A percentile compares a stretch with the other conserved stretches of the same genome.
These are phyloP conservation scores for Corydoras maculifer DNA, from an alignment of 2,113 vertebrate species.

Conservation along the genomic window DNA sequence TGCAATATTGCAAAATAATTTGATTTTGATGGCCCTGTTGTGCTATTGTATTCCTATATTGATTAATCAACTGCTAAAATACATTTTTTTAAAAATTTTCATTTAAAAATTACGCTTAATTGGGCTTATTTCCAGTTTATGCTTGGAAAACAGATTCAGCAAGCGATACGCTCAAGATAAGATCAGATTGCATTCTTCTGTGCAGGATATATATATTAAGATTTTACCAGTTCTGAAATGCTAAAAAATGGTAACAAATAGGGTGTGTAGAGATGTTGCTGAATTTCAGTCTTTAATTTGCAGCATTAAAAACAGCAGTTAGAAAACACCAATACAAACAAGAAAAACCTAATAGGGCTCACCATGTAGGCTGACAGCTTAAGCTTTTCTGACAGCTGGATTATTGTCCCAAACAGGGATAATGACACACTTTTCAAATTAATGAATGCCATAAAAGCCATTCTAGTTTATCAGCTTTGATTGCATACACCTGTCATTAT, in stretches of 20 bases:
- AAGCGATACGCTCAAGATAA: no score
- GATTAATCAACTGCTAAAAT: no score
- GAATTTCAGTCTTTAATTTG: no score
- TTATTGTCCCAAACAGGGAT: background rate
- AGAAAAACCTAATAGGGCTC: background rate
- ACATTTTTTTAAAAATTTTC: no score
- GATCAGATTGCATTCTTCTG: background rate
- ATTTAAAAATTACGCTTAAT: no score
- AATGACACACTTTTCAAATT: background rate
- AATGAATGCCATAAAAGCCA: background rate
- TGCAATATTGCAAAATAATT: constrained; percentile 26
- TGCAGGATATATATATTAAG: background rate
- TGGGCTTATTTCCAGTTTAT: no score
- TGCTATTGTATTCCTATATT: background rate
- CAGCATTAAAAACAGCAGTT: no score
- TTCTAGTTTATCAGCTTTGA: background rate
- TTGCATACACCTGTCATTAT: background rate
- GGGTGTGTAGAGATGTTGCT: no score
- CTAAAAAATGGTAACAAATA: no score
- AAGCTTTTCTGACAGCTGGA: background rate
- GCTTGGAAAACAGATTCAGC: no score
- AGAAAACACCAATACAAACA: no score
- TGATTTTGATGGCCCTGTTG: constrained; percentile 37
- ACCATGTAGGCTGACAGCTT: background rate
- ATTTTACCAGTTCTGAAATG: no score